Evolutionary conservation across 2,113 vertebrate genomes (phyloP).

Genomic region (Ophiodon elongatus): DNA sequence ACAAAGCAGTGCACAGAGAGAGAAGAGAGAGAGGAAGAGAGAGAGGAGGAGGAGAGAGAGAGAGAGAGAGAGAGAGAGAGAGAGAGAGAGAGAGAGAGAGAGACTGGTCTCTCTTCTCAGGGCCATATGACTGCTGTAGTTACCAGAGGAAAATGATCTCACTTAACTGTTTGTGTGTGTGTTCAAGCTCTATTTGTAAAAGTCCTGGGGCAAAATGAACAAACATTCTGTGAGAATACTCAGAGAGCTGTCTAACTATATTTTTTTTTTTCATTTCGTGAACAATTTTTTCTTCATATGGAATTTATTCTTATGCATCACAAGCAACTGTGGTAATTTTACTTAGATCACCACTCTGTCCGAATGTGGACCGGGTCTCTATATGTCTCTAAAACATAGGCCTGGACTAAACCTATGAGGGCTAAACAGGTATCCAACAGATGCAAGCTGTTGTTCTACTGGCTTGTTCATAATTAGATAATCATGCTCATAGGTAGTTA

Average conservation of each 20-base stretch:
- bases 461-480: background rate
- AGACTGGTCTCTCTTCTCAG: slow-evolving; percentile 12
- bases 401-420: too few relatives aligned
- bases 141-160: slow-evolving; percentile 17
- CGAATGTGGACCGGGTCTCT: too few relatives aligned
- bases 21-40: background rate
- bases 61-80: background rate
- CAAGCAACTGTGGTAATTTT: background rate
- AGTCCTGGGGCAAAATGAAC: background rate
- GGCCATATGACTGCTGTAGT: slow-evolving; percentile 38
- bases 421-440: background rate
- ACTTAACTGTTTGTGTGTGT: background rate
- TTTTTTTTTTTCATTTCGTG: background rate
- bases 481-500: background rate
- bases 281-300: background rate
- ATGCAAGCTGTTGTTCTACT: background rate
- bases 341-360: background rate
- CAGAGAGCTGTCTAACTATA: background rate
- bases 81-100: background rate
- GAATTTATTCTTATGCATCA: background rate
- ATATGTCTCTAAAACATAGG: background rate
- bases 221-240: background rate
- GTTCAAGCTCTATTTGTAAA: background rate
- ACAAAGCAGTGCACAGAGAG: background rate
- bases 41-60: background rate